phyloP scores from a whole-genome alignment of 1,140 invertebrate species.

The Cydia splendana region DNA sequence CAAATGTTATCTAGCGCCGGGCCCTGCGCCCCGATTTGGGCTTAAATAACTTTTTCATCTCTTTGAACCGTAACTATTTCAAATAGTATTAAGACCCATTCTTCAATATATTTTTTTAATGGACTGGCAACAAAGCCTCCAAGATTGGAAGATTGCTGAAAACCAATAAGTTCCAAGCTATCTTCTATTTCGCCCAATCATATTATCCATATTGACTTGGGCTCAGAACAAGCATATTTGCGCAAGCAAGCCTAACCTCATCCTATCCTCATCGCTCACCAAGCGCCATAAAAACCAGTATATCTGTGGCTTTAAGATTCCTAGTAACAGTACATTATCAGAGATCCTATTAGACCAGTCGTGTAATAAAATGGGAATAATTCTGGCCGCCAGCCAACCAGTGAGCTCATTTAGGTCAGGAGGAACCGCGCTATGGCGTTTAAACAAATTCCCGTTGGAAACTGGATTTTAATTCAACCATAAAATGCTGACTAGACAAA shows the following conservation, averaged over 20 bases:
- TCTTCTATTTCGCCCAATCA: slow-evolving; percentile 6
- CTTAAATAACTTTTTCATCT: not conserved
- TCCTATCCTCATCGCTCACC: not conserved
- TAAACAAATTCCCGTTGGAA: not conserved
- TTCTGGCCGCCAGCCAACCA: not conserved
- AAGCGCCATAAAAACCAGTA: not conserved
- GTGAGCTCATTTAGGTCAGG: slow-evolving; percentile 10
- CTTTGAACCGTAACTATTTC: no score
- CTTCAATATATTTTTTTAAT: not conserved
- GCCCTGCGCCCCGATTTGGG: not conserved
- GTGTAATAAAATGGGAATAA: not conserved
- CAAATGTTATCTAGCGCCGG: not conserved
- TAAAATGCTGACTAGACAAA: not conserved
- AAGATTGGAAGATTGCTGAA: not conserved
- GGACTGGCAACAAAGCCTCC: not conserved
- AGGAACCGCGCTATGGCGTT: not conserved
- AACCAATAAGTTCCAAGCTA: not conserved
- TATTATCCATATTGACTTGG: slow-evolving; percentile 17
- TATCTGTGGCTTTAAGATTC: not conserved
- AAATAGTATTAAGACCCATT: no score
- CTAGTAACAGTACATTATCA: not conserved
- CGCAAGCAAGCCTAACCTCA: not conserved
- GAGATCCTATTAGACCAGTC: not conserved
- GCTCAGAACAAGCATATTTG: slow-evolving; percentile 8
- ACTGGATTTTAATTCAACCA: slow-evolving; percentile 11